Evolutionary conservation across 2,113 vertebrate species (phyloP), one percentile per base, ranked within the genome.

Genomic region (Cygnus atratus): DNA sequence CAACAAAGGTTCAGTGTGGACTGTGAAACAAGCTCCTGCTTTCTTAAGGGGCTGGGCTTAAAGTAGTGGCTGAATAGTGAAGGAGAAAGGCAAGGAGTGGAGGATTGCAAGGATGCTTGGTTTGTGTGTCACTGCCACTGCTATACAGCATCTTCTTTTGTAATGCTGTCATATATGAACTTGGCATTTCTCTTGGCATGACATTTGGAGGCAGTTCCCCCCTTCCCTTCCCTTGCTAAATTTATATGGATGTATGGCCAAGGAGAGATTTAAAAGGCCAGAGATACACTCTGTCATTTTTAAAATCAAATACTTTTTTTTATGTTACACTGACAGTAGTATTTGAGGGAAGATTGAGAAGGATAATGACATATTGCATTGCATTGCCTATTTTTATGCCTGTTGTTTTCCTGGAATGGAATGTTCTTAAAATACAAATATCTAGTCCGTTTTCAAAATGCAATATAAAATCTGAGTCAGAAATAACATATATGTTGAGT

Each of bases 261-360:
- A 85, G 54, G 68, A 93, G 79, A 80, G 62, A 52, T 90, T 76
- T 70, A 43, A 83, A 85, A 93, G 71, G 44, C 43, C 71, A 83
- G 71, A 76, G 54, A 48, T 1, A 29, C 44, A n/a, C 22, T 29
- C 44, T 16, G 7, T 72, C 39, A 33, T 57, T 83, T 86, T 74
- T n/a, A 58, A 75, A 88, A 92, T 74, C 25, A 79, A 82, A 61
- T 29, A 14, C 18, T 83, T 76, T 11, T 57, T 57, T 24, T 72
- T 83, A 62, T 0, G 8, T 87, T 46, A 77, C 19, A 15, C 21
- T 52, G 61, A 44, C 50, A 46, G 59, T 31, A 41, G n/a, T 62
- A 68, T 37, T 68, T 31, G 74, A 86, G 83, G 63, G 55, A 90
- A 43, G 37, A 86, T 2, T 84, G 65, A 82, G 28, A 90, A 80